Percentiles rank a stretch among this genome's conserved stretches.
Conservation (phyloP, 1,140 invertebrate genomes). For the Olivierus martensii region DNA sequence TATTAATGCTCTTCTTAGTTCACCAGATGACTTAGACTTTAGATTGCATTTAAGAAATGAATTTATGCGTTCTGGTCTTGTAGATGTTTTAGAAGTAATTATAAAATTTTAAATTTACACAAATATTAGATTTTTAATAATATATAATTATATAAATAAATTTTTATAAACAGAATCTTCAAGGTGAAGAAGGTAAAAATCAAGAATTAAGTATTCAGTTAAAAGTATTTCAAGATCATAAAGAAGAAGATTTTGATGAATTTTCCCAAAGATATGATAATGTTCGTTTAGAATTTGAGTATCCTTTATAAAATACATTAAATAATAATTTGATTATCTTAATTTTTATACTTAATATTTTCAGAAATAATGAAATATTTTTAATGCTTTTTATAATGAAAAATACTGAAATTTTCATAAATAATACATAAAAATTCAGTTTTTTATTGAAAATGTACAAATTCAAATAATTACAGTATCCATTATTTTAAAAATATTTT, state of each 20-base stretch:
- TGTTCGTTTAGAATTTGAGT: constrained; percentile 76
- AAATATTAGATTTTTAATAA: not conserved
- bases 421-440: too few relatives aligned
- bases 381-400: too few relatives aligned
- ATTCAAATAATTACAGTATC: too few relatives aligned
- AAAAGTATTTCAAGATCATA: constrained; percentile 69
- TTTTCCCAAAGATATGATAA: constrained; percentile 84
- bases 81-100: constrained; percentile 56
- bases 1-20: constrained; percentile 83
- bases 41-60: constrained; percentile 87
- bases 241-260: constrained; percentile 87
- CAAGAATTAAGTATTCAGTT: constrained; percentile 53
- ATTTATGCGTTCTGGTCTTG: constrained; percentile 81
- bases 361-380: too few relatives aligned
- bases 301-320: too few relatives aligned
- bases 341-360: too few relatives aligned
- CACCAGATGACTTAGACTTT: constrained; percentile 85
- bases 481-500: too few relatives aligned
- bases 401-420: too few relatives aligned
- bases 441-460: too few relatives aligned
- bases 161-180: constrained; percentile 27
- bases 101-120: not conserved
- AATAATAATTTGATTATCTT: too few relatives aligned
- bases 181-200: constrained; percentile 11
- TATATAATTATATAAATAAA: constrained; percentile 4